phyloP scores from a whole-genome alignment of 2,113 vertebrate species.

The Oreochromis niloticus region DNA sequence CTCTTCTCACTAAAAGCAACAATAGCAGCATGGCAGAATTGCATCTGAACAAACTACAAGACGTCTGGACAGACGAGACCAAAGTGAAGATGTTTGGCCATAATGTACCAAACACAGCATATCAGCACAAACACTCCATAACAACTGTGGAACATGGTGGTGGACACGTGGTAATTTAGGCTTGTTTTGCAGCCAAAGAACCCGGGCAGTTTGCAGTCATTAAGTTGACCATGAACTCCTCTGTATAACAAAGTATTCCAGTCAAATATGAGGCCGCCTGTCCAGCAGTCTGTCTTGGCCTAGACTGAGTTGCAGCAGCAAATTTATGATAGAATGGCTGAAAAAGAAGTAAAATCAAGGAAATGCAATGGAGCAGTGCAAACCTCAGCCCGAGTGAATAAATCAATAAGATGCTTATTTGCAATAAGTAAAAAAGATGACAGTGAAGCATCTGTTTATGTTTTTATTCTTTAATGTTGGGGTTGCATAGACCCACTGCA shows the following conservation, averaged over 20 bases:
- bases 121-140: neutral
- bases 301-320: neutral
- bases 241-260: neutral
- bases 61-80: neutral
- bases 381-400: neutral
- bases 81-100: neutral
- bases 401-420: neutral
- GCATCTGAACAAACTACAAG: neutral
- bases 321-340: neutral
- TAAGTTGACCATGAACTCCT: neutral
- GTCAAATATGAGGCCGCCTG: neutral
- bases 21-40: neutral
- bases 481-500: neutral
- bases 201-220: fast-evolving
- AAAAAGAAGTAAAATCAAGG: neutral
- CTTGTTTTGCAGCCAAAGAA: neutral
- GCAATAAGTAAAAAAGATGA: neutral
- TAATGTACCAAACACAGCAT: neutral
- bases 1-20: neutral
- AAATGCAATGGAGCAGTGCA: neutral
- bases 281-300: neutral
- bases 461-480: neutral
- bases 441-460: neutral
- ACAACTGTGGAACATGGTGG: neutral
- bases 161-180: neutral